Evolutionary conservation across 2,888 invertebrate species (phyloP).

Genomic region (Matsumyia berberina): DNA sequence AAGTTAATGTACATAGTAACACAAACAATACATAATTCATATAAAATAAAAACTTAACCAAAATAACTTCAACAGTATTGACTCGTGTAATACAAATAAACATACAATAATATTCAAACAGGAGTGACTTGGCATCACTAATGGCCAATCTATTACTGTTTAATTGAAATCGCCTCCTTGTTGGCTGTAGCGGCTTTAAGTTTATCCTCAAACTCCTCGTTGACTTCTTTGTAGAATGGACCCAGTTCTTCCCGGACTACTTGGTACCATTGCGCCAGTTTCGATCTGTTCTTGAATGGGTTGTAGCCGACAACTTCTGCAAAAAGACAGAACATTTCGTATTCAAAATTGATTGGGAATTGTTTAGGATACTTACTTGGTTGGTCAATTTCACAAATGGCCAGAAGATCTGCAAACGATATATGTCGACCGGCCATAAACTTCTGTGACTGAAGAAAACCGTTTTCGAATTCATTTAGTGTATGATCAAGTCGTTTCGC

Average conservation of each 20-base stretch:
- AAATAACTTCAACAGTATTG: constrained; percentile 35
- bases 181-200: constrained; percentile 78
- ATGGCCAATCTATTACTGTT: constrained; percentile 77
- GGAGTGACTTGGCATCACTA: constrained; percentile 1
- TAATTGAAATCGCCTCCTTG: constrained; percentile 80
- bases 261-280: constrained; percentile 87
- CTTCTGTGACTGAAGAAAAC: constrained; percentile 84
- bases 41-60: constrained; percentile 63
- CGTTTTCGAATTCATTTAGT: constrained; percentile 86
- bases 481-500: constrained; percentile 85
- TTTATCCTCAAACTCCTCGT: constrained; percentile 81
- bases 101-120: constrained; percentile 17
- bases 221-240: constrained; percentile 88
- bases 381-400: constrained; percentile 91
- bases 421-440: constrained; percentile 87
- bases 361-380: constrained; percentile 87
- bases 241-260: constrained; percentile 87
- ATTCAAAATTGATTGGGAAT: neutral
- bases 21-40: constrained; percentile 26
- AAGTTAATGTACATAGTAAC: constrained; percentile 23
- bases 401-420: constrained; percentile 90
- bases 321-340: constrained; percentile 61
- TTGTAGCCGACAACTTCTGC: constrained; percentile 89
- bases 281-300: constrained; percentile 86
- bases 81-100: constrained; percentile 10